Evolutionary conservation across 2,797 vertebrate species (phyloP).

Genomic region (Brachyrhaphis roseni): DNA sequence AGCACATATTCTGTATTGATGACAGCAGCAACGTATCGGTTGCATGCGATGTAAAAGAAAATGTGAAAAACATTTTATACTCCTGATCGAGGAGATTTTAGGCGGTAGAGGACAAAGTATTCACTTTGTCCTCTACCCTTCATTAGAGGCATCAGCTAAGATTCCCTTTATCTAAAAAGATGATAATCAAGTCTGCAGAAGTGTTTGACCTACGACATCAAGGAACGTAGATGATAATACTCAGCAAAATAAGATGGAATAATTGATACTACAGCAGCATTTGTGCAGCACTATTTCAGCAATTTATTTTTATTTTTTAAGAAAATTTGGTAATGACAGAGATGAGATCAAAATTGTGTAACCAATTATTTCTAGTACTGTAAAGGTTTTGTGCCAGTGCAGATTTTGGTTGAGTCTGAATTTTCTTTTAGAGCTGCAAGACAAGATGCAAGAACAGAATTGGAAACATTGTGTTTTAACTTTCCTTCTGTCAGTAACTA

Average conservation of each 20-base stretch:
- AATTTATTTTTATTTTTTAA: not conserved
- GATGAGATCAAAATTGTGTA: not conserved
- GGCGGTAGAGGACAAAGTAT: too few species aligned
- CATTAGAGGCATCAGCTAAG: not conserved
- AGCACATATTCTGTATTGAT: constrained; percentile 17
- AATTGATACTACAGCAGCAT: not conserved
- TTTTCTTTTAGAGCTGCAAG: not conserved
- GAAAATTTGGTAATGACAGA: not conserved
- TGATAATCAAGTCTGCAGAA: not conserved
- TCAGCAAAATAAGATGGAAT: not conserved
- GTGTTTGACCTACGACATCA: not conserved
- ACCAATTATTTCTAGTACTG: not conserved
- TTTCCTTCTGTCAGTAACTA: not conserved
- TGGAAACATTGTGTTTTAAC: not conserved
- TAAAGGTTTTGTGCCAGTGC: not conserved
- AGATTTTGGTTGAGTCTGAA: not conserved
- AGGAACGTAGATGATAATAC: not conserved
- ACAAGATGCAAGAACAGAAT: not conserved
- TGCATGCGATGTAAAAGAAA: not conserved
- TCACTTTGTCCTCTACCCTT: not conserved
- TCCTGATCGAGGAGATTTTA: not conserved
- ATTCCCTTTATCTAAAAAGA: not conserved
- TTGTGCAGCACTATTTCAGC: not conserved
- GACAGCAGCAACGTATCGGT: not conserved
- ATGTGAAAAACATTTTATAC: not conserved